Conservation (phyloP, 2,888 invertebrate species). For the Phyllotreta cruciferae region DNA sequence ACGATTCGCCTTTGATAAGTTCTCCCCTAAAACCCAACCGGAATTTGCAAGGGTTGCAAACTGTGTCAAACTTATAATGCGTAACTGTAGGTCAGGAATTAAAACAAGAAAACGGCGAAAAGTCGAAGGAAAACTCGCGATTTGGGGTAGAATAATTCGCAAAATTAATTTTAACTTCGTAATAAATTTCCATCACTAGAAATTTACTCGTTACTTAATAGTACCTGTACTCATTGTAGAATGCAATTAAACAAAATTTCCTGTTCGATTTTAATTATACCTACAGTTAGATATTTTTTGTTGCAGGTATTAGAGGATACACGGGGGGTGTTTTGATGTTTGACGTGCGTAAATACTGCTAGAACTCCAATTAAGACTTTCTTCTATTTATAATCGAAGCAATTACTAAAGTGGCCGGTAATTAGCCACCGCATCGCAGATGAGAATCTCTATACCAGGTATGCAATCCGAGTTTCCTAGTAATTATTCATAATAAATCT, state of each 20-base stretch:
- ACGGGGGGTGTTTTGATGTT: too few relatives aligned
- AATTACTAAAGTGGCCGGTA: slow-evolving; percentile 17
- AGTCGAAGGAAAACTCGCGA: slow-evolving; percentile 21
- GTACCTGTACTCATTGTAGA: too few relatives aligned
- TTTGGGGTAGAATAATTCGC: neutral
- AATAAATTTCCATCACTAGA: too few relatives aligned
- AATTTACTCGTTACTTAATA: too few relatives aligned
- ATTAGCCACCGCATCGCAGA: slow-evolving; percentile 20
- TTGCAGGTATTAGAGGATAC: too few relatives aligned
- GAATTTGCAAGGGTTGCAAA: slow-evolving; percentile 40
- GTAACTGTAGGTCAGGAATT: slow-evolving; percentile 39
- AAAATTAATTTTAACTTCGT: neutral
- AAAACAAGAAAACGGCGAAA: slow-evolving; percentile 29
- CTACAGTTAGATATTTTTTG: too few relatives aligned
- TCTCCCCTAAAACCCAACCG: slow-evolving; percentile 28
- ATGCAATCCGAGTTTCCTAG: slow-evolving; percentile 31
- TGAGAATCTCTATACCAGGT: slow-evolving; percentile 22
- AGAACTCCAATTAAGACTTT: slow-evolving; percentile 8
- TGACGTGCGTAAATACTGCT: too few relatives aligned
- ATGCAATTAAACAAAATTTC: too few relatives aligned
- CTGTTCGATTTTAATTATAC: too few relatives aligned
- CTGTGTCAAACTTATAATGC: slow-evolving; percentile 43
- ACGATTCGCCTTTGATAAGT: too few relatives aligned
- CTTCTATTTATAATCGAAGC: slow-evolving; percentile 10
- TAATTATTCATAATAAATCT: slow-evolving; percentile 34